Conservation (phyloP, 2,888 invertebrate species). For the Thera obeliscata region DNA sequence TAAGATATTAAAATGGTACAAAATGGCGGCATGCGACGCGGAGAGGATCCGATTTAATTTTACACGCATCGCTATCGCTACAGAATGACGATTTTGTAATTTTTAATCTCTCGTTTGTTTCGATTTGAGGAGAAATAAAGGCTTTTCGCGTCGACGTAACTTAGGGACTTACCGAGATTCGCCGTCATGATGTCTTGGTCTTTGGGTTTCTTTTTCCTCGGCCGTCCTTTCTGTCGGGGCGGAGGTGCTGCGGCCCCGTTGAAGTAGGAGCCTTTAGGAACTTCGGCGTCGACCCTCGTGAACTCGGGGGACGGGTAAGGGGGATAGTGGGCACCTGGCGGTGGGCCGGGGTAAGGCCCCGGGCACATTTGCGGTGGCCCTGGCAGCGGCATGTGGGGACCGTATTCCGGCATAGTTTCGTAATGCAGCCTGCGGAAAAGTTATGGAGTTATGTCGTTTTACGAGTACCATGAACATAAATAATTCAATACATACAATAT, state of each 20-base stretch:
- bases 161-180: slow-evolving; percentile 89
- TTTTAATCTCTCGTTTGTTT: slow-evolving; percentile 7
- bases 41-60: slow-evolving; percentile 37
- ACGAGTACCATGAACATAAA: neutral
- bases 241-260: slow-evolving; percentile 83
- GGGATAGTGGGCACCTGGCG: slow-evolving; percentile 76
- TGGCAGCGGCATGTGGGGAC: slow-evolving; percentile 82
- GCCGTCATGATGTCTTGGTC: slow-evolving; percentile 94
- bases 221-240: slow-evolving; percentile 96
- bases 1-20: slow-evolving; percentile 54
- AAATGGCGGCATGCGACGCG: slow-evolving; percentile 52
- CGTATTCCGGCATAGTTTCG: slow-evolving; percentile 84
- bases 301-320: slow-evolving; percentile 85
- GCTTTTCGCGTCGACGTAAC: slow-evolving; percentile 36
- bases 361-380: slow-evolving; percentile 85
- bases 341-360: slow-evolving; percentile 81
- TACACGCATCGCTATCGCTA: slow-evolving; percentile 36
- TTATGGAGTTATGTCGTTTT: slow-evolving; percentile 6
- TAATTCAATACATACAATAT: neutral
- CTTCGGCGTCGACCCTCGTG: slow-evolving; percentile 77
- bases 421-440: slow-evolving; percentile 72
- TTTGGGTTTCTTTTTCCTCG: slow-evolving; percentile 96
- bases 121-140: slow-evolving; percentile 28
- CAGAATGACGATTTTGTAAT: slow-evolving; percentile 14
- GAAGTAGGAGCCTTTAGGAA: slow-evolving; percentile 84